phyloP scores from a whole-genome alignment of 2,888 invertebrate species.

The Acleris holmiana region DNA sequence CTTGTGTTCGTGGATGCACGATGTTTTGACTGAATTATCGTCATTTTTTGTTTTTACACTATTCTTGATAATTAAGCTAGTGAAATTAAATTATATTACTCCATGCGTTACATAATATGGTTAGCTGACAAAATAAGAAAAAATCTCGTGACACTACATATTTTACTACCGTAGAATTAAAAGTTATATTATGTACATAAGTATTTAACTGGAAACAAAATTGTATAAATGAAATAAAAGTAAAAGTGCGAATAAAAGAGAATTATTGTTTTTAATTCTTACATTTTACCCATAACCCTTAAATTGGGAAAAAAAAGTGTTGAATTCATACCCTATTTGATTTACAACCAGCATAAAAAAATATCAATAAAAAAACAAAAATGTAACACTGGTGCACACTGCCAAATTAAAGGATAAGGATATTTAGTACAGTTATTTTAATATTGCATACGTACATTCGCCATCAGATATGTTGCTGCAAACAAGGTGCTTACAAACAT shows the following conservation, averaged over 20 bases:
- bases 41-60: constrained; percentile 21
- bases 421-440: too few species aligned
- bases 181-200: constrained; percentile 73
- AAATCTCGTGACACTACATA: constrained; percentile 48
- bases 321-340: too few species aligned
- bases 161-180: constrained; percentile 71
- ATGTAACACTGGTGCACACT: too few species aligned
- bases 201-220: constrained; percentile 65
- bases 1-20: constrained; percentile 13
- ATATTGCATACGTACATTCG: too few species aligned
- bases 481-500: too few species aligned
- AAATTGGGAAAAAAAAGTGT: too few species aligned
- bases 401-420: too few species aligned
- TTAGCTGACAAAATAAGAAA: constrained; percentile 3
- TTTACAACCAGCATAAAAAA: too few species aligned
- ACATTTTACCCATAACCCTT: not conserved
- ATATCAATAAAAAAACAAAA: too few species aligned
- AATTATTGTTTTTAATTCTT: constrained; percentile 43
- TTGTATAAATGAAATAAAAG: constrained; percentile 68
- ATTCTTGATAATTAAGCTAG: constrained; percentile 18
- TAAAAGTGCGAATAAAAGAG: constrained; percentile 58
- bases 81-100: constrained; percentile 1
- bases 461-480: too few species aligned
- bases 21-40: constrained; percentile 21
- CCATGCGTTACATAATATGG: constrained; percentile 1